phyloP scores from a whole-genome alignment of 2,888 invertebrate genomes.

The Spilosoma lubricipeda region DNA sequence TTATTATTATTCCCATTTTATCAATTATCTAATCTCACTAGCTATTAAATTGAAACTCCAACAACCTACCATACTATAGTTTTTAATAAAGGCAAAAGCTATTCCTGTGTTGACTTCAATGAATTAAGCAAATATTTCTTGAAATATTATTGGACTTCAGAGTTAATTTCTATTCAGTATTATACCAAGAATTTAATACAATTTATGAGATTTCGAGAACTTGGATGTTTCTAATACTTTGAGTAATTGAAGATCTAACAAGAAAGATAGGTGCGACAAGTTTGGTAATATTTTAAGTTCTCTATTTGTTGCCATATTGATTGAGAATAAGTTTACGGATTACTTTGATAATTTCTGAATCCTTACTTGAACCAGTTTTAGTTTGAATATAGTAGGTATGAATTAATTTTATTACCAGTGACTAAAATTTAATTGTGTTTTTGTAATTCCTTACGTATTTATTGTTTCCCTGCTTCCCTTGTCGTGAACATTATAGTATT shows the following conservation, averaged over 20 bases:
- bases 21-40: neutral
- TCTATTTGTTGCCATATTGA: slow-evolving; percentile 72
- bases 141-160: slow-evolving; percentile 50
- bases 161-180: slow-evolving; percentile 53
- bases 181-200: slow-evolving; percentile 57
- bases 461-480: no score
- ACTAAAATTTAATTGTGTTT: no score
- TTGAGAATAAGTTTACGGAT: slow-evolving; percentile 29
- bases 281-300: slow-evolving; percentile 70
- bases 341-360: neutral
- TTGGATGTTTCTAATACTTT: slow-evolving; percentile 72
- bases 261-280: slow-evolving; percentile 55
- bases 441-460: no score
- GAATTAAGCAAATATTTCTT: neutral
- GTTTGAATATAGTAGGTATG: neutral
- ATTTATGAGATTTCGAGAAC: slow-evolving; percentile 71
- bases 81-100: neutral
- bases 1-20: neutral
- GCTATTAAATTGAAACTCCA: no score
- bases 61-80: neutral
- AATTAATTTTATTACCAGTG: neutral
- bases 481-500: no score
- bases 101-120: neutral
- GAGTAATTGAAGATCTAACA: slow-evolving; percentile 70
- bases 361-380: neutral